A percentile compares a stretch with the other conserved stretches of the same genome.
These are phyloP conservation scores for Lasioglossum zephyrum DNA, from an alignment of 2,888 invertebrate species.

Conservation along the genomic window DNA sequence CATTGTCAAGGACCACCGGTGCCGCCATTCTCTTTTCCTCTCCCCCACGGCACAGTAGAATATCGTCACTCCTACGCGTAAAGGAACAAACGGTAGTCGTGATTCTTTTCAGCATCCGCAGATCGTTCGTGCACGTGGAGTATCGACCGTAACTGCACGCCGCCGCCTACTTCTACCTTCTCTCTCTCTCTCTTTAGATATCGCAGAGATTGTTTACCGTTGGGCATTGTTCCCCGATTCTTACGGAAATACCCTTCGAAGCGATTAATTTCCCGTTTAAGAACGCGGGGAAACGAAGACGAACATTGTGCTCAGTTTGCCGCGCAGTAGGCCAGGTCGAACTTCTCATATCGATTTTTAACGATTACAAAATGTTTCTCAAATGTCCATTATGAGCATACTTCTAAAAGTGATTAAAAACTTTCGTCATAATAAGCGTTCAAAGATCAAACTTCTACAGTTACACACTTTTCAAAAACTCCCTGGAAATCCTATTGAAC, in stretches of 20 bases:
- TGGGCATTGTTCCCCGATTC: slow-evolving; percentile 55
- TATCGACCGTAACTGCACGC: slow-evolving; percentile 58
- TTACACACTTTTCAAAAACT: too few relatives aligned
- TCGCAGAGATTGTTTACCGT: slow-evolving; percentile 62
- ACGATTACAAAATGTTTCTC: too few relatives aligned
- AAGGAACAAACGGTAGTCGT: slow-evolving; percentile 66
- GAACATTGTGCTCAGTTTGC: background rate
- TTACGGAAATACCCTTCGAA: slow-evolving; percentile 42
- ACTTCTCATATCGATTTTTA: too few relatives aligned
- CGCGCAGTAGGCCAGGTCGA: too few relatives aligned
- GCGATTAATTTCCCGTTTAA: slow-evolving; percentile 36
- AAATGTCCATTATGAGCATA: too few relatives aligned
- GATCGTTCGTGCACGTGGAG: slow-evolving; percentile 41
- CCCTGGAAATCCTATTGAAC: too few relatives aligned
- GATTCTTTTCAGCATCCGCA: slow-evolving; percentile 56
- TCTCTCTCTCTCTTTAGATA: slow-evolving; percentile 42
- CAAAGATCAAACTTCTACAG: too few relatives aligned
- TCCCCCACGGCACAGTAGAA: slow-evolving; percentile 39
- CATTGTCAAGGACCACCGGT: slow-evolving; percentile 71
- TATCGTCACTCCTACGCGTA: slow-evolving; percentile 62
- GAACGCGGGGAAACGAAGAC: background rate
- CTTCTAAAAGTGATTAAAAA: too few relatives aligned
- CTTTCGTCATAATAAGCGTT: too few relatives aligned
- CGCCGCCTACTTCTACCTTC: slow-evolving; percentile 51
- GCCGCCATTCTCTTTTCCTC: slow-evolving; percentile 36